Conservation (phyloP, 1,140 invertebrate genomes). For the Drosophila leontia region DNA sequence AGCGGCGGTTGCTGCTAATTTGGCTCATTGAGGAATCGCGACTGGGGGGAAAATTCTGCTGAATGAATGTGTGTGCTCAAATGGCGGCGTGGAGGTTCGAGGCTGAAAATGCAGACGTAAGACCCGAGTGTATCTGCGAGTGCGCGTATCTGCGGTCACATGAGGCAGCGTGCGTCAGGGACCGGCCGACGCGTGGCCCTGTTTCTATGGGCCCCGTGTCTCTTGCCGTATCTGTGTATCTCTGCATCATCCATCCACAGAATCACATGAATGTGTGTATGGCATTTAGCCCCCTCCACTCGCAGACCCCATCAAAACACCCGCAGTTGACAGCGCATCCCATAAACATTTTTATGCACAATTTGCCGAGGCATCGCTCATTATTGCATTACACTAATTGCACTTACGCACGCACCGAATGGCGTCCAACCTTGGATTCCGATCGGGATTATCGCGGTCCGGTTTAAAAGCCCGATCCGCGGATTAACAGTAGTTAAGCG, state of each 20-base stretch:
- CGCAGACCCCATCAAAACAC: slow-evolving; percentile 16
- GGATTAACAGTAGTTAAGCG: slow-evolving; percentile 83
- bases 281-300: background rate
- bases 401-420: slow-evolving; percentile 78
- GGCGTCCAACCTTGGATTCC: slow-evolving; percentile 45
- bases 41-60: slow-evolving; percentile 61
- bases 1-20: slow-evolving; percentile 51
- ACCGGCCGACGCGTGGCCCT: slow-evolving; percentile 44
- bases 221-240: slow-evolving; percentile 5
- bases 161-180: slow-evolving; percentile 74
- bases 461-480: slow-evolving; percentile 49
- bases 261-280: background rate
- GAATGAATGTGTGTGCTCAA: slow-evolving; percentile 62
- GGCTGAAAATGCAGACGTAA: slow-evolving; percentile 27
- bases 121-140: slow-evolving; percentile 8
- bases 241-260: slow-evolving; percentile 13
- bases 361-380: slow-evolving; percentile 68
- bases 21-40: slow-evolving; percentile 67
- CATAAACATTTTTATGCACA: slow-evolving; percentile 49
- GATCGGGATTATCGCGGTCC: slow-evolving; percentile 32
- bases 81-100: slow-evolving; percentile 16
- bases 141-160: slow-evolving; percentile 49
- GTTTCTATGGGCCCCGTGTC: slow-evolving; percentile 14
- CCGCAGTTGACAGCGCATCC: slow-evolving; percentile 20
- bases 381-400: slow-evolving; percentile 79